Conservation (phyloP, 2,888 invertebrate genomes). For the Zygothrica quintamaculata region DNA sequence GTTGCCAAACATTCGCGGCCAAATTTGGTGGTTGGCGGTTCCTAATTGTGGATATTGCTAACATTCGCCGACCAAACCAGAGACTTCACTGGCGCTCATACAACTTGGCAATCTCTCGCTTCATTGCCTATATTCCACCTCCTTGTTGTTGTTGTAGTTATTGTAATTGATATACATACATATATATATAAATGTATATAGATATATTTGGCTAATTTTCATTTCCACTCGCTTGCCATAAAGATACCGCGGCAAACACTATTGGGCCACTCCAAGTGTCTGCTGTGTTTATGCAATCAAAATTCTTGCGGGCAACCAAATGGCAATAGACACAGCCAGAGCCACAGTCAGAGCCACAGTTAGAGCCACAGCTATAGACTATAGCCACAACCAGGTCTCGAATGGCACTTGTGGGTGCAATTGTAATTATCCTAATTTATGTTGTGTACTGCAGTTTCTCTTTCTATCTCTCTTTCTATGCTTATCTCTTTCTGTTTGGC, state of each 20-base stretch:
- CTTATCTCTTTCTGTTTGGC: neutral
- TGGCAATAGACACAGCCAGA: constrained; percentile 25
- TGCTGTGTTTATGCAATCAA: constrained; percentile 73
- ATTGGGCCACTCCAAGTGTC: constrained; percentile 50
- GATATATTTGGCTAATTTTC: constrained; percentile 55
- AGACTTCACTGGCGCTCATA: constrained; percentile 11
- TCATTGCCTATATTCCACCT: constrained; percentile 27
- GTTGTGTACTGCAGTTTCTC: constrained; percentile 54
- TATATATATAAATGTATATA: constrained; percentile 65
- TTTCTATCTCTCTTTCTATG: neutral
- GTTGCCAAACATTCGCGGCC: constrained; percentile 74
- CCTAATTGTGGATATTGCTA: constrained; percentile 53
- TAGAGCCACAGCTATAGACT: constrained; percentile 2
- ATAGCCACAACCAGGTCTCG: constrained; percentile 33
- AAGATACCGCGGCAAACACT: constrained; percentile 51
- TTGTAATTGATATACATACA: constrained; percentile 58
- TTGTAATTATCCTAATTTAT: constrained; percentile 81
- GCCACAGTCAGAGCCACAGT: constrained; percentile 24
- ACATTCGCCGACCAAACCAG: constrained; percentile 19
- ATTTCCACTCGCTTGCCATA: constrained; percentile 70
- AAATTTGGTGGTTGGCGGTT: constrained; percentile 62
- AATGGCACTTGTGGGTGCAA: constrained; percentile 81
- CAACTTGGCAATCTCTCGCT: constrained; percentile 48
- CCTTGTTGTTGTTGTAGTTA: constrained; percentile 35
- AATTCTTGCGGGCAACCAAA: constrained; percentile 65